Base-by-base conservation (phyloP, 2,797 vertebrate genomes). In the Paedocypris micromegethes region DNA sequence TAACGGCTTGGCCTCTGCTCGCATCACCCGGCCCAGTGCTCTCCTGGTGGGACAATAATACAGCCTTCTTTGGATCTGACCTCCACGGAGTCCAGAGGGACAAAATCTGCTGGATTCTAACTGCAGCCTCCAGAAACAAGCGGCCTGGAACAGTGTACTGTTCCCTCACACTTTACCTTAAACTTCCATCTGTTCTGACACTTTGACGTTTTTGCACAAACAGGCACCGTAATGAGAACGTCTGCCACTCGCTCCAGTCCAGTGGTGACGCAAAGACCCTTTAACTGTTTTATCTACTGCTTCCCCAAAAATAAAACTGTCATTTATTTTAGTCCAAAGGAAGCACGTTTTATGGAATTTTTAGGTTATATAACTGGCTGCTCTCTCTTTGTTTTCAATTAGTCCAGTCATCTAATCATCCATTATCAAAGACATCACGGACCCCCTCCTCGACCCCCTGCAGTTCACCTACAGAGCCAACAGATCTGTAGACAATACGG, bases 181-280 rank as follows among this genome's bases (percentile, higher is more conserved):
- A 58, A 47, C 72, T 58, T 79, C 58, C 59, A 73, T 75, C 49
- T 59, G 55, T 41, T n/a, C 72, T 78, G 72, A 75, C 73, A 74
- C 73, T 75, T 64, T 67, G 58, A 78, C 67, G 71, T 63, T 67
- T 53, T 66, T 44, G n/a, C 66, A 58, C 68, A 56, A 70, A 59
- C 72, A 41, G 60, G 53, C 68, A 58, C 64, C 2, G 54, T 66
- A 62, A 74, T 67, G 58, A 72, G 53, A 70, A 51, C 50, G 50
- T 55, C 77, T 70, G 75, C 38, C 67, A 74, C 54, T 49, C 23
- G 37, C 47, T 64, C 47, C 39, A 38, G n/a, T 8, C 55, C 47
- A 62, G 49, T 56, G 56, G 63, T 67, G 52, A 62, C 23, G 23
- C 23, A 23, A 23, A 23, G 23, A 23, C 23, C 23, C 23, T 23